Percentiles rank a stretch among this genome's conserved stretches.
Conservation (phyloP, 2,113 vertebrate species). For the Chaetodon auriga region DNA sequence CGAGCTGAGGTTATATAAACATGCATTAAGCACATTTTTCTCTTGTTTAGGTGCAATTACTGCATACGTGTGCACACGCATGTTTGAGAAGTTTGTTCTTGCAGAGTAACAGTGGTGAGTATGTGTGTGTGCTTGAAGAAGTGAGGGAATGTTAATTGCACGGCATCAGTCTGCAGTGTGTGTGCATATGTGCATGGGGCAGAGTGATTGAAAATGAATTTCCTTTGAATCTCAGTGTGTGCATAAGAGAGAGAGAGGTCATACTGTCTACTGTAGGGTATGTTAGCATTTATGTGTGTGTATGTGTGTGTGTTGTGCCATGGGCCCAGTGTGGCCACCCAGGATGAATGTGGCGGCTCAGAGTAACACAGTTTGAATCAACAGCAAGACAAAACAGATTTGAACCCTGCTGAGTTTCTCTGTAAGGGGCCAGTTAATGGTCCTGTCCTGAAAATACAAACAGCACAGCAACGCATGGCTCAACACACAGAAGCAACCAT, state of each 20-base stretch:
- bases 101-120: not conserved
- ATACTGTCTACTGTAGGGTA: not conserved
- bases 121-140: not conserved
- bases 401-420: slow-evolving; percentile 72
- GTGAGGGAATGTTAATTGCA: not conserved
- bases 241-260: not conserved
- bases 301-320: slow-evolving; percentile 34
- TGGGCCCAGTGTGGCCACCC: slow-evolving; percentile 75
- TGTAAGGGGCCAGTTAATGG: slow-evolving; percentile 72
- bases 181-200: not conserved
- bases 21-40: slow-evolving; percentile 6
- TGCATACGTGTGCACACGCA: not conserved
- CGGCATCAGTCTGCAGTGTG: not conserved
- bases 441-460: slow-evolving; percentile 61
- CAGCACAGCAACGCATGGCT: slow-evolving; percentile 40
- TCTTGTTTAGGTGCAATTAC: slow-evolving; percentile 30
- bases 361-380: slow-evolving; percentile 75
- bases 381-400: slow-evolving; percentile 74
- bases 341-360: slow-evolving; percentile 71
- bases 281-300: slow-evolving; percentile 10
- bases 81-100: slow-evolving; percentile 22
- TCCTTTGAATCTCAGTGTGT: slow-evolving; percentile 9
- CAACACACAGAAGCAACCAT: slow-evolving; percentile 58
- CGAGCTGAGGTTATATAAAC: slow-evolving; percentile 42
- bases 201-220: slow-evolving; percentile 10